phyloP scores from a whole-genome alignment of 2,113 vertebrate species.

The Hippocampus abdominalis region DNA sequence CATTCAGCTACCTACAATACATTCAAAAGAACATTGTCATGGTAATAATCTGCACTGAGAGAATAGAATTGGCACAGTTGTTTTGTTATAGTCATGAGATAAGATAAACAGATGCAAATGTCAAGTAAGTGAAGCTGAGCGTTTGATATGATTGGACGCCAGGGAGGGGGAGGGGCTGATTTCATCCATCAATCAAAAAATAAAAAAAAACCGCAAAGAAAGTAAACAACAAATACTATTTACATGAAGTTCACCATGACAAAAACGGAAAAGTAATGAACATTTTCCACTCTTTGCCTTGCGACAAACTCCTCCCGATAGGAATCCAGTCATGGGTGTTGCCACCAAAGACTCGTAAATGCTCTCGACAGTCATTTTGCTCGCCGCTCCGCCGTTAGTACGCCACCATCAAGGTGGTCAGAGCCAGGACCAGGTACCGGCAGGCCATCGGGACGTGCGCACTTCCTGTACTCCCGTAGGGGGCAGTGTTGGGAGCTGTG shows the following conservation, averaged over 20 bases:
- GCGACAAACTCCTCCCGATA: slow-evolving; percentile 89
- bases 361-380: slow-evolving; percentile 91
- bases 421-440: slow-evolving; percentile 88
- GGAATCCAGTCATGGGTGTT: slow-evolving; percentile 87
- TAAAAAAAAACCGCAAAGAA: slow-evolving; percentile 29
- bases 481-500: slow-evolving; percentile 93
- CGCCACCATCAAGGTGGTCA: slow-evolving; percentile 90
- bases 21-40: slow-evolving; percentile 80
- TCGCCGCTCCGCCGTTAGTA: slow-evolving; percentile 84
- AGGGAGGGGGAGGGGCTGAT: slow-evolving; percentile 52
- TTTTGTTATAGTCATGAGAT: slow-evolving; percentile 77
- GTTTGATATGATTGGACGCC: slow-evolving; percentile 81
- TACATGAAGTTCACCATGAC: slow-evolving; percentile 88
- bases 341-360: slow-evolving; percentile 85
- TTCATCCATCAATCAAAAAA: slow-evolving; percentile 70
- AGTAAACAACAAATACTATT: slow-evolving; percentile 81
- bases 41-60: slow-evolving; percentile 71
- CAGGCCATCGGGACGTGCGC: slow-evolving; percentile 88
- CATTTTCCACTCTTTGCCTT: slow-evolving; percentile 85
- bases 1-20: slow-evolving; percentile 60
- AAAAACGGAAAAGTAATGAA: slow-evolving; percentile 78
- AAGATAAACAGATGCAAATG: slow-evolving; percentile 84
- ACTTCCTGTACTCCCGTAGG: slow-evolving; percentile 88
- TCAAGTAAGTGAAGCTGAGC: slow-evolving; percentile 46
- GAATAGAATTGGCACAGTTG: slow-evolving; percentile 77